Conservation (phyloP, 2,888 invertebrate species). For the Entomobrya multifasciata region DNA sequence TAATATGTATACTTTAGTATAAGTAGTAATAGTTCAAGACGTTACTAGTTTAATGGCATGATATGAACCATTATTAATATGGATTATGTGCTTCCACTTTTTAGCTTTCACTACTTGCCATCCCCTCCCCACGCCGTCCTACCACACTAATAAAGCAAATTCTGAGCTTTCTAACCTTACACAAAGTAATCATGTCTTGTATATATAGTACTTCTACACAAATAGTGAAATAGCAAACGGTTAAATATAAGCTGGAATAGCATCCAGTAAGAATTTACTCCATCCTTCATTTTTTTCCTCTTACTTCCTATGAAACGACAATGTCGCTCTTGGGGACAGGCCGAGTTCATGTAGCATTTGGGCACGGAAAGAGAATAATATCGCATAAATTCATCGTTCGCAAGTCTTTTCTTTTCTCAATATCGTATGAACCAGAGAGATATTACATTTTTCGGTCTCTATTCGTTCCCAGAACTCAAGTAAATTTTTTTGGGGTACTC, state of each 20-base stretch:
- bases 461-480: background rate
- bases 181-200: background rate
- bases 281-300: constrained; percentile 53
- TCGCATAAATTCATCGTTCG: constrained; percentile 59
- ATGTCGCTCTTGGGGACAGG: constrained; percentile 62
- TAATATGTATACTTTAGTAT: too few relatives aligned
- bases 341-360: constrained; percentile 32
- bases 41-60: background rate
- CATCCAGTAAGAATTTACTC: background rate
- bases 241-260: background rate
- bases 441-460: constrained; percentile 31
- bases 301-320: constrained; percentile 40
- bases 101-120: too few relatives aligned
- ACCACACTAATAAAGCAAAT: background rate
- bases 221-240: background rate
- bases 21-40: background rate
- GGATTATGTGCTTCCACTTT: constrained; percentile 5
- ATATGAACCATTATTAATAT: constrained; percentile 7
- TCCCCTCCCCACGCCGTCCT: too few relatives aligned
- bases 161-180: background rate
- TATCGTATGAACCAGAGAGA: constrained; percentile 17
- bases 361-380: constrained; percentile 49
- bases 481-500: background rate
- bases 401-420: constrained; percentile 46
- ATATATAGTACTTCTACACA: background rate